These are phyloP conservation scores for Thysanoteuthis rhombus DNA, from an alignment of 2,888 invertebrate species.

Conservation along the genomic window DNA sequence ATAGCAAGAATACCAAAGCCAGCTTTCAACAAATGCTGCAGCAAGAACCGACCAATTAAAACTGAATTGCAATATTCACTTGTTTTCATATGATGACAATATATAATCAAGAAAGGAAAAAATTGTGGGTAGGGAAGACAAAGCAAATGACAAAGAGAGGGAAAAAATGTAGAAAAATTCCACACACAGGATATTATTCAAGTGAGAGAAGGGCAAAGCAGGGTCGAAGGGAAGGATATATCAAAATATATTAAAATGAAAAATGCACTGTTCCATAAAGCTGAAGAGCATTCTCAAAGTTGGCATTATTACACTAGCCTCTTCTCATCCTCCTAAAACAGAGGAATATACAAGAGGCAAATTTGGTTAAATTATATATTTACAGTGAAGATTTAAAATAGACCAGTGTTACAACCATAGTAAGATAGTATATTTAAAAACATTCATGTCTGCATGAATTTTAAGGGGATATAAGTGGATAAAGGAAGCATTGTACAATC, in stretches of 20 bases:
- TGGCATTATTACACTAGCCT: not conserved
- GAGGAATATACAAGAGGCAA: not conserved
- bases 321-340: not conserved
- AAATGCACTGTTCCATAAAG: not conserved
- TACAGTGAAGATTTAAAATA: not conserved
- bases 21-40: not conserved
- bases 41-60: not conserved
- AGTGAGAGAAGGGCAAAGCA: not conserved
- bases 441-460: not conserved
- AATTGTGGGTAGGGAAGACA: not conserved
- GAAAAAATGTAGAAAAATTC: not conserved
- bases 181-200: not conserved
- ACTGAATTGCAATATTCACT: not conserved
- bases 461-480: not conserved
- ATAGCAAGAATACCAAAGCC: not conserved
- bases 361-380: not conserved
- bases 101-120: constrained; percentile 1
- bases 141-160: not conserved
- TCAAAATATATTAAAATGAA: constrained; percentile 12
- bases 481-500: not conserved
- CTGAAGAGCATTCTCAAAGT: not conserved
- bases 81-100: not conserved
- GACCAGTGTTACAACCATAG: not conserved
- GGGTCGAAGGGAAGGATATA: not conserved
- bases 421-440: not conserved